A percentile compares a stretch with the other conserved stretches of the same genome.
These are phyloP conservation scores for Hecatera dysodea DNA, from an alignment of 2,888 invertebrate species.

Conservation along the genomic window DNA sequence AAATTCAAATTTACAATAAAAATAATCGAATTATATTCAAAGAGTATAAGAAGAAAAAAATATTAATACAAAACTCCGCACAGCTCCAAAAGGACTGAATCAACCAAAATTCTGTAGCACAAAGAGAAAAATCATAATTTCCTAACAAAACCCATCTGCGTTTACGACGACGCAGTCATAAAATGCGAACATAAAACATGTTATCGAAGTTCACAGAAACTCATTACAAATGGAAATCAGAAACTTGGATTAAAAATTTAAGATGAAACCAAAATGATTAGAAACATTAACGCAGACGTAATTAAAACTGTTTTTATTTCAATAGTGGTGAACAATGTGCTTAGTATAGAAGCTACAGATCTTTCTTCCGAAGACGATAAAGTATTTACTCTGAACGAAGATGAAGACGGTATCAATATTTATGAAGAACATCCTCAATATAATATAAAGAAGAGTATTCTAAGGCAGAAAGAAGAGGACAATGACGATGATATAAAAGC, in stretches of 20 bases:
- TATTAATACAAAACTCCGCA: background rate
- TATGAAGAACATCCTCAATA: conserved; percentile 8
- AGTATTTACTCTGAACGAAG: conserved; percentile 13
- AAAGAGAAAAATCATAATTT: conserved; percentile 41
- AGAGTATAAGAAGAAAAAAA: background rate
- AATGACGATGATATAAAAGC: conserved; percentile 75
- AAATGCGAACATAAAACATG: conserved; percentile 68
- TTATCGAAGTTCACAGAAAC: conserved; percentile 61
- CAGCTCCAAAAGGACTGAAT: conserved; percentile 17
- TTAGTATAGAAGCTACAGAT: conserved; percentile 24
- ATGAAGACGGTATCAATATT: conserved; percentile 10
- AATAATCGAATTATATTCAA: background rate
- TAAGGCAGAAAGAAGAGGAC: conserved; percentile 41
- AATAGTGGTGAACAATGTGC: conserved; percentile 44
- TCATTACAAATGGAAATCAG: conserved; percentile 55
- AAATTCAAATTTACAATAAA: background rate
- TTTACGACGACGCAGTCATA: conserved; percentile 68
- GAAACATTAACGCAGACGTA: conserved; percentile 42
- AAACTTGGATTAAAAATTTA: conserved; percentile 59
- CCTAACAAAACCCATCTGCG: conserved; percentile 51
- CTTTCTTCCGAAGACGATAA: conserved; percentile 35
- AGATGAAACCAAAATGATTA: conserved; percentile 68
- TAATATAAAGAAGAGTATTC: conserved; percentile 26
- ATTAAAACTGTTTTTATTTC: conserved; percentile 54
- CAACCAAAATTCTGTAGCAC: conserved; percentile 17